phyloP scores from a whole-genome alignment of 2,797 vertebrate genomes.

The Babyrousa celebensis region DNA sequence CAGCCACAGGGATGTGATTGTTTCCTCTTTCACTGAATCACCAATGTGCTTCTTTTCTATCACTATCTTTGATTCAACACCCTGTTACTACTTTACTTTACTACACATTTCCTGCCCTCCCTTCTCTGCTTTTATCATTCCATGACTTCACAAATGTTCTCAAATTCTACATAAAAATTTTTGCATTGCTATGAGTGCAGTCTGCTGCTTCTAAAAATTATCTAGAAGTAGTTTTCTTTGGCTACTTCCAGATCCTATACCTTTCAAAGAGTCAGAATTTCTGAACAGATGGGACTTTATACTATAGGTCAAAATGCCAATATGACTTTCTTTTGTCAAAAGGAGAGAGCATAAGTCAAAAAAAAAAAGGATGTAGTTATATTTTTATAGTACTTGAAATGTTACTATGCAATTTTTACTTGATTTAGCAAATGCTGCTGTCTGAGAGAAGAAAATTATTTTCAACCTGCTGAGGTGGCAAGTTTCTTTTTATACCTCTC shows the following conservation, averaged over 20 bases:
- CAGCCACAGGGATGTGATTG: not conserved
- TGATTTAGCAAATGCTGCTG: conserved; percentile 74
- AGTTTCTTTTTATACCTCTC: conserved; percentile 81
- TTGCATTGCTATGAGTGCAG: not conserved
- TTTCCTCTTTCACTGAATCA: not conserved
- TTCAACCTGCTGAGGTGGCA: conserved; percentile 82
- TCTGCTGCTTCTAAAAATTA: conserved; percentile 51
- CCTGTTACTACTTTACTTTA: not conserved
- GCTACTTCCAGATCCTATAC: conserved; percentile 26
- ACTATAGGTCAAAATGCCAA: conserved; percentile 66
- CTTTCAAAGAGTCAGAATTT: conserved; percentile 67
- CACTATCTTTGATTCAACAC: not conserved
- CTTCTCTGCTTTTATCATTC: conserved; percentile 23
- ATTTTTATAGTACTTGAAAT: conserved; percentile 80
- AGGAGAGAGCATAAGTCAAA: conserved; percentile 59
- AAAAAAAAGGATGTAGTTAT: conserved; percentile 57
- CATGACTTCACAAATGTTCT: conserved; percentile 18
- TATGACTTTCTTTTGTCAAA: conserved; percentile 68
- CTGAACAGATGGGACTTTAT: conserved; percentile 32
- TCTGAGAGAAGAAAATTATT: conserved; percentile 77
- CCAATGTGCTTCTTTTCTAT: conserved; percentile 17
- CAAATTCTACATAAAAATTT: conserved; percentile 40
- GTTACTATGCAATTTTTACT: conserved; percentile 78
- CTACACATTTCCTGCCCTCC: not conserved
- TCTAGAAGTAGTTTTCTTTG: conserved; percentile 6